Evolutionary conservation across 2,888 invertebrate genomes (phyloP).

Genomic region (Drosophila prolongata): DNA sequence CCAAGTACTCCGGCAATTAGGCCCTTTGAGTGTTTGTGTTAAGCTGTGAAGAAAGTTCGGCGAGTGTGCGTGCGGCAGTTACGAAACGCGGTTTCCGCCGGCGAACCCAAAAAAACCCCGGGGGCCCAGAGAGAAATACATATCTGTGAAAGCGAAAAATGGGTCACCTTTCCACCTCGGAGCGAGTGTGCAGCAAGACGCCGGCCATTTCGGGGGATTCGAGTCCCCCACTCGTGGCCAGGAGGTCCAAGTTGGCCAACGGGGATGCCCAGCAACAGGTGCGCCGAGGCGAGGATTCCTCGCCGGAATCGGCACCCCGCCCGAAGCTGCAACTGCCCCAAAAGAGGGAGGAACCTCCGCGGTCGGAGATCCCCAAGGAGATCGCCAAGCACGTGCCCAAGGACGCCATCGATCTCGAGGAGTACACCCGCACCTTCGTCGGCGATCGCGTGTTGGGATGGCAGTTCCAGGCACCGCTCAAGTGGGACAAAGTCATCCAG

Average conservation of each 20-base stretch:
- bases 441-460: constrained; percentile 81
- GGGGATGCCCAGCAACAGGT: constrained; percentile 48
- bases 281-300: constrained; percentile 64
- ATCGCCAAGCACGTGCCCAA: constrained; percentile 62
- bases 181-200: constrained; percentile 78
- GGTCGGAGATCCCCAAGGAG: constrained; percentile 44
- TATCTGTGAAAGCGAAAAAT: constrained; percentile 59
- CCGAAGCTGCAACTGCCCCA: constrained; percentile 37
- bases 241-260: constrained; percentile 56
- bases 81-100: constrained; percentile 63
- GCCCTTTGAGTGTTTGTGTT: constrained; percentile 56
- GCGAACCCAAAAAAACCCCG: constrained; percentile 20
- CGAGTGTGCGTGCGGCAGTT: constrained; percentile 51
- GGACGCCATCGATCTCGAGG: constrained; percentile 77
- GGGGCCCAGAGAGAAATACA: constrained; percentile 12
- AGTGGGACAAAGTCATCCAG: constrained; percentile 87
- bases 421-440: constrained; percentile 76
- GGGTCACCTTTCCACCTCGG: constrained; percentile 83
- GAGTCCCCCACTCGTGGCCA: constrained; percentile 56
- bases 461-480: constrained; percentile 87
- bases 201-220: constrained; percentile 53
- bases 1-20: constrained; percentile 62
- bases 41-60: constrained; percentile 74
- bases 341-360: constrained; percentile 2
- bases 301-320: constrained; percentile 57